Evolutionary conservation across 2,888 invertebrate genomes (phyloP).

Genomic region (Hyles lineata): DNA sequence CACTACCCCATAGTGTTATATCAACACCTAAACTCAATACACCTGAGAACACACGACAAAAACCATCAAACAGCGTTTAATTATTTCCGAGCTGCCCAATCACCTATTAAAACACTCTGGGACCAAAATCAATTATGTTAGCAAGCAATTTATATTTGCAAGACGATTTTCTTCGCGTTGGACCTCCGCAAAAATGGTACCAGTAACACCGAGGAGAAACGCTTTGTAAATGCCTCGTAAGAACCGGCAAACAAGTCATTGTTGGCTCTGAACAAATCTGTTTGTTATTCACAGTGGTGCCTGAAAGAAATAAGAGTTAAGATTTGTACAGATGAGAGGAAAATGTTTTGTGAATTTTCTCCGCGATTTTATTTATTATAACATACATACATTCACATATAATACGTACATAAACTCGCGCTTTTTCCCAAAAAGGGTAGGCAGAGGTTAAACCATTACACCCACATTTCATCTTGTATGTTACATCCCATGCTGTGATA

Average conservation of each 20-base stretch:
- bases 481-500: no score
- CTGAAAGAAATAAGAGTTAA: constrained; percentile 37
- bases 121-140: constrained; percentile 30
- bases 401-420: no score
- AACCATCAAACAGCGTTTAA: neutral
- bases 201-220: constrained; percentile 5
- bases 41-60: neutral
- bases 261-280: constrained; percentile 33
- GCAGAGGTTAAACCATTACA: no score
- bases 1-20: no score
- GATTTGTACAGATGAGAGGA: constrained; percentile 20
- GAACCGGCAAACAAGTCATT: constrained; percentile 35
- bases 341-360: neutral
- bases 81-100: constrained; percentile 18
- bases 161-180: constrained; percentile 1
- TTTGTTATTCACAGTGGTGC: constrained; percentile 41
- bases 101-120: constrained; percentile 6
- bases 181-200: constrained; percentile 15
- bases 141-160: constrained; percentile 28
- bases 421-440: no score
- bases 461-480: no score
- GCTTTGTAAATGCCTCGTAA: constrained; percentile 28
- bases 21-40: no score
- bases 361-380: no score
- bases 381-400: no score